Percentiles rank a stretch among this genome's conserved stretches.
These are phyloP conservation scores for Crotalus tigris DNA, from an alignment of 2,113 vertebrate genomes.

Conservation along the genomic window DNA sequence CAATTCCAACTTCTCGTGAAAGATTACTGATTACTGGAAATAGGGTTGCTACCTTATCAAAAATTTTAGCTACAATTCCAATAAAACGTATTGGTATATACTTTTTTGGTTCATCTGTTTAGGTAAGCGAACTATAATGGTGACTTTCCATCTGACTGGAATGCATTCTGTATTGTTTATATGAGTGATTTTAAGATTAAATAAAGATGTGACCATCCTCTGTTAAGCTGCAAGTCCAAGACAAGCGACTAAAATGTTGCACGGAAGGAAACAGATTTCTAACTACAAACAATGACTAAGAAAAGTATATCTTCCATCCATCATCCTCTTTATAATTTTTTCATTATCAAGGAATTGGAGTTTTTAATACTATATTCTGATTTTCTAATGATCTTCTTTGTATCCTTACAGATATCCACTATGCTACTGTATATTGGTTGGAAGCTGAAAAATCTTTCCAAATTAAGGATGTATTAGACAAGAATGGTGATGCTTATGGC, in stretches of 20 bases:
- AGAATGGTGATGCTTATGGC: constrained; percentile 79
- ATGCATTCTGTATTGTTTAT: background rate
- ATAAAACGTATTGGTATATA: background rate
- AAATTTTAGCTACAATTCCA: background rate
- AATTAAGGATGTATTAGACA: constrained; percentile 76
- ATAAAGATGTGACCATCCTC: background rate
- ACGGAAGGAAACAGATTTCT: background rate
- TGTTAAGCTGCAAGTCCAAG: background rate
- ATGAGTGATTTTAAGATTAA: background rate
- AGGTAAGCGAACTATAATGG: background rate
- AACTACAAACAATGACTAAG: background rate
- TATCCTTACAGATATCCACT: constrained; percentile 54
- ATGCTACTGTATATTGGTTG: constrained; percentile 83
- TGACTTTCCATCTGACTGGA: background rate
- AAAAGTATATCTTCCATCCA: background rate
- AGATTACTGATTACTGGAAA: too few relatives aligned
- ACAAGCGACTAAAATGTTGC: background rate
- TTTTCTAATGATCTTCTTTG: background rate
- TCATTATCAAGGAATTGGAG: background rate
- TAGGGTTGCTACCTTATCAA: too few relatives aligned
- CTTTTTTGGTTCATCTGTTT: background rate
- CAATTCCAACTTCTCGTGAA: too few relatives aligned
- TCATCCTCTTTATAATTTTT: background rate
- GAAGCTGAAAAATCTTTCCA: constrained; percentile 65
- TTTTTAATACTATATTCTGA: background rate